These are phyloP conservation scores for Polymixis flavicincta DNA, from an alignment of 2,888 invertebrate genomes.

Conservation along the genomic window DNA sequence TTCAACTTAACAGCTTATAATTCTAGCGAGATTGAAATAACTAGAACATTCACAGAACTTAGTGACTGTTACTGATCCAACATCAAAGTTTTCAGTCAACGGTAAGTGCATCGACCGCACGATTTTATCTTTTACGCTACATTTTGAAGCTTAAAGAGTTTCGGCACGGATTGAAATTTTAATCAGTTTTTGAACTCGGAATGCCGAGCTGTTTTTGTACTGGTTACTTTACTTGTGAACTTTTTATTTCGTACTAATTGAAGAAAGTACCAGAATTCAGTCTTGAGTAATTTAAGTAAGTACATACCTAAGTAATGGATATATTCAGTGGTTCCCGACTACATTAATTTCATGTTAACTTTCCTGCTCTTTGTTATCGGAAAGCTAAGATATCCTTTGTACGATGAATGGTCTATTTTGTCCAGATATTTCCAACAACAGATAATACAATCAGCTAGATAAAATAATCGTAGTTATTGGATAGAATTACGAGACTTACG, in stretches of 20 bases:
- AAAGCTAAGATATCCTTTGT: slow-evolving; percentile 17
- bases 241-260: slow-evolving; percentile 66
- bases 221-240: slow-evolving; percentile 55
- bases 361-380: slow-evolving; percentile 17
- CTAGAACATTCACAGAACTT: slow-evolving; percentile 18
- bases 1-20: background rate
- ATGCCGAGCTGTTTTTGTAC: slow-evolving; percentile 72
- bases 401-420: slow-evolving; percentile 19
- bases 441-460: slow-evolving; percentile 30
- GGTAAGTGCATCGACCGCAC: slow-evolving; percentile 82
- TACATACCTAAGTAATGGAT: slow-evolving; percentile 24
- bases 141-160: slow-evolving; percentile 81
- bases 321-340: slow-evolving; percentile 51
- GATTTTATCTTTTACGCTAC: slow-evolving; percentile 82
- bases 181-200: slow-evolving; percentile 81
- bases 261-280: slow-evolving; percentile 49
- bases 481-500: slow-evolving; percentile 24
- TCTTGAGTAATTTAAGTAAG: slow-evolving; percentile 30
- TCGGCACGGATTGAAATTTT: slow-evolving; percentile 82
- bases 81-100: slow-evolving; percentile 49
- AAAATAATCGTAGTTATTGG: slow-evolving; percentile 17
- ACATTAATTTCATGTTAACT: slow-evolving; percentile 50
- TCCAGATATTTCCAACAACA: slow-evolving; percentile 13
- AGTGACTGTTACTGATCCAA: slow-evolving; percentile 31
- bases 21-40: slow-evolving; percentile 3